A percentile compares a stretch with the other conserved stretches of the same genome.
Evolutionary conservation across 2,113 vertebrate genomes (phyloP).

Genomic region (Naja naja): DNA sequence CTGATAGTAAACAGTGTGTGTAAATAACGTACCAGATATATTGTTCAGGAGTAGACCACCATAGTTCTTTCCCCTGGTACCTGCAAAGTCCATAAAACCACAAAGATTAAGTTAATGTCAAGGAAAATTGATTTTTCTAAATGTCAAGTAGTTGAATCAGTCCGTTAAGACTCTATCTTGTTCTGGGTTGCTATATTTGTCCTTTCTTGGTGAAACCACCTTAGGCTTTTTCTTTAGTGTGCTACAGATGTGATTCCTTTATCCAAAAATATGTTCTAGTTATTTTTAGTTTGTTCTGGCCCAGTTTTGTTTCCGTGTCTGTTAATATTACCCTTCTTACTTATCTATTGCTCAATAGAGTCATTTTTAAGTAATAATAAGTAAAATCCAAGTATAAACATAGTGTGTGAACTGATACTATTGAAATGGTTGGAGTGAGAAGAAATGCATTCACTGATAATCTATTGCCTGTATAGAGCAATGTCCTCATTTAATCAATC

Average conservation of each 20-base stretch:
- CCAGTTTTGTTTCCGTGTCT: background rate
- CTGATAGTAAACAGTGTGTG: conserved; percentile 26
- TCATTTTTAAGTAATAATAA: background rate
- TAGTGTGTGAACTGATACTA: background rate
- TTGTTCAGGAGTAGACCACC: conserved; percentile 35
- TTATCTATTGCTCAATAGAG: background rate
- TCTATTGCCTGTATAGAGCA: background rate
- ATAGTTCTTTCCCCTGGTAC: conserved; percentile 36
- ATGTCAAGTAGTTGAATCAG: background rate
- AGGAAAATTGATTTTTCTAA: background rate
- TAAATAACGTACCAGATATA: conserved; percentile 41
- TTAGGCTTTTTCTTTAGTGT: background rate
- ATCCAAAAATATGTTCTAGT: background rate
- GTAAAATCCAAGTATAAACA: background rate
- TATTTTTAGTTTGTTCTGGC: background rate
- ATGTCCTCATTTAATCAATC: background rate
- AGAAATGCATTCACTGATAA: background rate
- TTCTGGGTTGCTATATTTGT: background rate
- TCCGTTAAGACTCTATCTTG: background rate
- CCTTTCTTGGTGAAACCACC: background rate
- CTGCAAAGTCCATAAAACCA: conserved; percentile 37
- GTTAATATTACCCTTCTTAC: background rate
- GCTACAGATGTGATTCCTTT: background rate
- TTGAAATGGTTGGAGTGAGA: background rate
- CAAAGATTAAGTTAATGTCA: conserved; percentile 34